Evolutionary conservation across 2,113 vertebrate genomes (phyloP).

Genomic region (Rhineura floridana): DNA sequence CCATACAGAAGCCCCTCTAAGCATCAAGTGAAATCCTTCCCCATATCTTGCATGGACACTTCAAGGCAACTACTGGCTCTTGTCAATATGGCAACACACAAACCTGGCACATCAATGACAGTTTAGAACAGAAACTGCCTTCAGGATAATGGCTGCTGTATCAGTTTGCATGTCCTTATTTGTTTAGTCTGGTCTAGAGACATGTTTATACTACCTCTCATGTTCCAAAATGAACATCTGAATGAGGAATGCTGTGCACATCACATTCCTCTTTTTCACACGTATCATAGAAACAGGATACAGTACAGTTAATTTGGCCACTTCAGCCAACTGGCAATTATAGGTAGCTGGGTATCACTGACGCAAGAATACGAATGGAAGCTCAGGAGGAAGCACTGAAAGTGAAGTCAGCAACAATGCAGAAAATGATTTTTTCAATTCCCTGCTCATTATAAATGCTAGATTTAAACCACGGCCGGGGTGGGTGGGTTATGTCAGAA

Average conservation of each 20-base stretch:
- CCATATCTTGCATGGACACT: background rate
- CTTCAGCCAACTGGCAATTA: background rate
- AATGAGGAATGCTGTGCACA: background rate
- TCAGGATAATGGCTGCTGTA: background rate
- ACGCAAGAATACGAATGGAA: background rate
- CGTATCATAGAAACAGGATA: background rate
- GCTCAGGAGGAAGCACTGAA: background rate
- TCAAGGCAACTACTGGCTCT: background rate
- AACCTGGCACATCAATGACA: background rate
- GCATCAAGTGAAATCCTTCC: background rate
- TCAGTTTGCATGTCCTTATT: slow-evolving; percentile 9
- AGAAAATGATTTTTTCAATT: background rate
- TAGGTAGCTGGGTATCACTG: background rate
- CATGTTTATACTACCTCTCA: background rate
- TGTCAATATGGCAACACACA: slow-evolving; percentile 24
- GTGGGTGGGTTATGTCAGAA: no score
- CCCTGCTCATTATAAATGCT: background rate
- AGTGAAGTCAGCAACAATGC: background rate
- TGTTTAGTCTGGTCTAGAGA: slow-evolving; percentile 16
- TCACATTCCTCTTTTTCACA: background rate
- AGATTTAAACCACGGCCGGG: background rate
- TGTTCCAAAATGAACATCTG: background rate
- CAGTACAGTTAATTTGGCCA: background rate
- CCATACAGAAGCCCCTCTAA: background rate
- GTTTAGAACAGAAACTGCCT: slow-evolving; percentile 22